phyloP scores from a whole-genome alignment of 2,113 vertebrate genomes.

The Anolis carolinensis region DNA sequence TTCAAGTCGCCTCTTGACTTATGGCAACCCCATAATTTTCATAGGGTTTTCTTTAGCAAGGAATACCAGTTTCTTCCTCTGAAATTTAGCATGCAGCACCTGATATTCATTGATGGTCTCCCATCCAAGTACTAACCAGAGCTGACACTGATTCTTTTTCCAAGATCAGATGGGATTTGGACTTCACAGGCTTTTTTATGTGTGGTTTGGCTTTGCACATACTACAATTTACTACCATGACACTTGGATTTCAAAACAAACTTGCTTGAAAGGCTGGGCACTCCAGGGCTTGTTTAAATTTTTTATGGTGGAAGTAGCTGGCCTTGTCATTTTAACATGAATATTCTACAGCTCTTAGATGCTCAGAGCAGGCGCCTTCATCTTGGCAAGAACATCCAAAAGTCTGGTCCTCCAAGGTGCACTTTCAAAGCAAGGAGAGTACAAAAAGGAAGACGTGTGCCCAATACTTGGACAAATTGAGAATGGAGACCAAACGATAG shows the following conservation, averaged over 20 bases:
- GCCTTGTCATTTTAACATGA: slow-evolving; percentile 43
- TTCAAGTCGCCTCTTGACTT: no score
- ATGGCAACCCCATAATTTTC: no score
- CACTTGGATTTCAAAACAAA: slow-evolving; percentile 29
- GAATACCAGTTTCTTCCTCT: no score
- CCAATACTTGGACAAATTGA: slow-evolving; percentile 40
- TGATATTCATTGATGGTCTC: no score
- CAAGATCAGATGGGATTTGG: neutral
- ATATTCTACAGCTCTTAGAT: slow-evolving; percentile 50
- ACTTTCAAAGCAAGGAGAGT: neutral
- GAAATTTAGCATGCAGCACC: no score
- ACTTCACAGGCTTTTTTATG: neutral
- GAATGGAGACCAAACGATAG: slow-evolving; percentile 44
- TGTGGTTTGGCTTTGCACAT: slow-evolving; percentile 15
- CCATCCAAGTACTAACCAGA: no score
- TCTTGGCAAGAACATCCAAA: slow-evolving; percentile 9
- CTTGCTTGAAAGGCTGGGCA: slow-evolving; percentile 28
- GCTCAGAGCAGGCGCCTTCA: neutral
- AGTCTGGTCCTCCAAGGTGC: neutral
- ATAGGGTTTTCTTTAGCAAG: no score
- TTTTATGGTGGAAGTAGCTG: slow-evolving; percentile 46
- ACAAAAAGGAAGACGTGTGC: slow-evolving; percentile 17
- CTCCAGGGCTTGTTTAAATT: slow-evolving; percentile 53
- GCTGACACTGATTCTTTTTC: no score
- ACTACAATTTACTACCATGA: slow-evolving; percentile 33